These are phyloP conservation scores for Shargacucullia verbasci DNA, from an alignment of 2,888 invertebrate species.

Conservation along the genomic window DNA sequence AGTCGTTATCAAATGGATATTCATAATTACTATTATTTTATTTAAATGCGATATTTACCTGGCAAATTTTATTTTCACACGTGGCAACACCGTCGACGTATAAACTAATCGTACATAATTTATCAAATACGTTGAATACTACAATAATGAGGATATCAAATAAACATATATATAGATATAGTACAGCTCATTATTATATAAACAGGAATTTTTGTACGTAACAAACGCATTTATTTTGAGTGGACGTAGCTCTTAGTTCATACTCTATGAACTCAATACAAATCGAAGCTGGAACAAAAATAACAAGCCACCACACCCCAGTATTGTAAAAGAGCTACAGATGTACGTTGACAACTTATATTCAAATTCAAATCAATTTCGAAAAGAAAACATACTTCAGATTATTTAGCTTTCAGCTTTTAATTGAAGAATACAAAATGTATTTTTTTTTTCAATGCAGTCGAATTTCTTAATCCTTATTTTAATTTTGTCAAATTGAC, in stretches of 20 bases:
- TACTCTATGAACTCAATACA: slow-evolving; percentile 6
- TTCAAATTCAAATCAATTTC: slow-evolving; percentile 3
- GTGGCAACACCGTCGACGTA: slow-evolving; percentile 62
- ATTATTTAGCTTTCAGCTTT: slow-evolving; percentile 14
- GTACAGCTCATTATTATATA: slow-evolving; percentile 55
- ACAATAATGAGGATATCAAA: slow-evolving; percentile 67
- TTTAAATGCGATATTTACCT: slow-evolving; percentile 60
- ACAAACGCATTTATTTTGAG: slow-evolving; percentile 49
- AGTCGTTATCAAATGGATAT: slow-evolving; percentile 31
- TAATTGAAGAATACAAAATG: not conserved
- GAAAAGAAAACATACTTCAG: not conserved
- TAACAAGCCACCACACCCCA: slow-evolving; percentile 9
- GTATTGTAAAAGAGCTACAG: slow-evolving; percentile 13
- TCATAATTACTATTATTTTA: slow-evolving; percentile 10
- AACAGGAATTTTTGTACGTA: slow-evolving; percentile 76
- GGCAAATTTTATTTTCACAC: slow-evolving; percentile 42
- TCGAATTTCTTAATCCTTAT: not conserved
- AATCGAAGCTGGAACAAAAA: slow-evolving; percentile 10
- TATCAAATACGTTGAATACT: slow-evolving; percentile 72
- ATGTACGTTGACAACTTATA: slow-evolving; percentile 14
- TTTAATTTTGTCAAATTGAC: slow-evolving; percentile 4
- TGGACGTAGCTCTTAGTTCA: slow-evolving; percentile 15
- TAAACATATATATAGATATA: slow-evolving; percentile 57
- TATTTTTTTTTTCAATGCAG: not conserved
- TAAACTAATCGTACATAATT: slow-evolving; percentile 66